These are phyloP conservation scores for Macroglossus sobrinus DNA, from an alignment of 2,113 vertebrate genomes.

Conservation along the genomic window DNA sequence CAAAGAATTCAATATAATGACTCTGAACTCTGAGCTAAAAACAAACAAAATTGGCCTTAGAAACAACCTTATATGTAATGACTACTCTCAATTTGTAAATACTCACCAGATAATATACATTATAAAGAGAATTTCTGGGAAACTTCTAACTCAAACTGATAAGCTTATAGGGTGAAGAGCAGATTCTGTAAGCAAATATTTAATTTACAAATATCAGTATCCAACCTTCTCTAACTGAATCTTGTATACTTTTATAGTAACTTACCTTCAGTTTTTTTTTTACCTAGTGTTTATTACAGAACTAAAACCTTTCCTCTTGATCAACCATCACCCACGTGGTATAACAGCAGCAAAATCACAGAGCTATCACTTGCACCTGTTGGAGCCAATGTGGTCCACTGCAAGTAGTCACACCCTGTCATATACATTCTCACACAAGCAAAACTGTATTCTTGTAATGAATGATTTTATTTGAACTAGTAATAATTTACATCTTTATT, in stretches of 20 bases:
- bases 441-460: background rate
- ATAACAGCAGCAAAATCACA: slow-evolving; percentile 12
- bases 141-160: slow-evolving; percentile 44
- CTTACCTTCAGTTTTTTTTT: background rate
- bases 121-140: slow-evolving; percentile 21
- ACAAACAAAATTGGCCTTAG: slow-evolving; percentile 3
- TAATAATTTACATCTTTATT: background rate
- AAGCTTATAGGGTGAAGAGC: slow-evolving; percentile 22
- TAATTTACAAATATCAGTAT: slow-evolving; percentile 38
- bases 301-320: background rate
- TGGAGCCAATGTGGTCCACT: background rate
- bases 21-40: slow-evolving; percentile 61
- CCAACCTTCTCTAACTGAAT: background rate
- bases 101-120: background rate
- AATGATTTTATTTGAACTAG: background rate
- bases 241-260: background rate
- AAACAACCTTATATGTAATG: background rate
- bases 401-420: background rate
- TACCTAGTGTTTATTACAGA: background rate
- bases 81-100: background rate
- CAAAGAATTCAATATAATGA: slow-evolving; percentile 45
- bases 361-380: background rate
- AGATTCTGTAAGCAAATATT: background rate
- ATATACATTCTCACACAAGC: background rate
- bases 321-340: background rate